phyloP scores from a whole-genome alignment of 64 coral and sea anemone genomes.

The Montipora sp. region DNA sequence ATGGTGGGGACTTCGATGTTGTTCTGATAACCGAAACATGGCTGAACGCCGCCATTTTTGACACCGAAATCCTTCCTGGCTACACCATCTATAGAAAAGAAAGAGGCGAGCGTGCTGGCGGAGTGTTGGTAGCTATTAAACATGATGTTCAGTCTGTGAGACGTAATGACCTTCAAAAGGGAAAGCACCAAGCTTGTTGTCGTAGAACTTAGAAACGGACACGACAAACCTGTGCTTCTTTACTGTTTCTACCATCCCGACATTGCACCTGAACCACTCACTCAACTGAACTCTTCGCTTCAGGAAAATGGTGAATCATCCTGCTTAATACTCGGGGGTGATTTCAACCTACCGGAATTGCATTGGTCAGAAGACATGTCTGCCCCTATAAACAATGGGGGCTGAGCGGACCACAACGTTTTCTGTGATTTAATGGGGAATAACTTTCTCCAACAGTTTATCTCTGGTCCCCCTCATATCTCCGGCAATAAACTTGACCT shows the following conservation, averaged over 20 bases:
- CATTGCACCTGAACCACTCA: slow-evolving; percentile 33
- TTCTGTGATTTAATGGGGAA: slow-evolving; percentile 67
- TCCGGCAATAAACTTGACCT: slow-evolving; percentile 59
- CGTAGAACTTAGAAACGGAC: not conserved
- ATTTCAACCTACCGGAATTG: not conserved
- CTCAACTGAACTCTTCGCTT: slow-evolving; percentile 17
- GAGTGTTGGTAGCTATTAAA: not conserved
- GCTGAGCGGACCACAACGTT: not conserved
- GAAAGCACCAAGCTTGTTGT: not conserved
- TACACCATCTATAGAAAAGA: too few species aligned
- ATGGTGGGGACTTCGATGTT: too few species aligned
- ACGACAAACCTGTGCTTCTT: slow-evolving; percentile 26
- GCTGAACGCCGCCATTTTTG: too few species aligned
- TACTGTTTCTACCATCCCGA: slow-evolving; percentile 69
- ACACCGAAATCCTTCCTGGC: too few species aligned
- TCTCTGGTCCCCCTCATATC: slow-evolving; percentile 32
- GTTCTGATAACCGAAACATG: too few species aligned
- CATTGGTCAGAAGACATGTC: slow-evolving; percentile 34
- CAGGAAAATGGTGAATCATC: not conserved
- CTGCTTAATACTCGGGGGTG: not conserved
- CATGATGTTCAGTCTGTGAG: not conserved
- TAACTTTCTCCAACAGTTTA: slow-evolving; percentile 45
- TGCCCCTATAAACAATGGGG: slow-evolving; percentile 19
- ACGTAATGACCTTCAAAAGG: slow-evolving; percentile 19
- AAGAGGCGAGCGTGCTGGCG: too few species aligned